Conservation (phyloP, 2,888 invertebrate species). For the Thereva unica region DNA sequence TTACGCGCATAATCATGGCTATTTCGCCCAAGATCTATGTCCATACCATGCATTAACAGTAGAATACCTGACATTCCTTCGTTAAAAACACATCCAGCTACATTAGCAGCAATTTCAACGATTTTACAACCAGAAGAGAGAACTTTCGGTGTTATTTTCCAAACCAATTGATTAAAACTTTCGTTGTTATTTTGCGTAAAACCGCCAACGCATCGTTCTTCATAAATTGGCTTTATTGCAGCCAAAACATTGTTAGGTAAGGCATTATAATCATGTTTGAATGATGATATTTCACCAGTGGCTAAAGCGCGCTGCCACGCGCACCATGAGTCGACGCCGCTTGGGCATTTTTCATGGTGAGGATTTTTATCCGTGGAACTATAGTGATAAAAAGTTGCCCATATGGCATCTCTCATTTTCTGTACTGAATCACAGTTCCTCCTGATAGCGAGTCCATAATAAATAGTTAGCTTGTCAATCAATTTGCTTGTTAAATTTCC, state of each 20-base stretch:
- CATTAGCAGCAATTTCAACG: neutral
- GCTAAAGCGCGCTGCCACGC: neutral
- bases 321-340: slow-evolving; percentile 22
- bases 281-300: neutral
- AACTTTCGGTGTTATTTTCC: neutral
- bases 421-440: slow-evolving; percentile 45
- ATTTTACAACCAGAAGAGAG: neutral
- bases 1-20: neutral
- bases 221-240: slow-evolving; percentile 2
- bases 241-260: neutral
- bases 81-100: neutral
- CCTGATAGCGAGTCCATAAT: slow-evolving; percentile 48
- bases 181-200: slow-evolving; percentile 2
- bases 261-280: neutral
- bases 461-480: slow-evolving; percentile 45
- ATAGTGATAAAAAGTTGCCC: slow-evolving; percentile 48
- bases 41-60: neutral
- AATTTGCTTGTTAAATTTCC: slow-evolving; percentile 41
- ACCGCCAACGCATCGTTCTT: slow-evolving; percentile 1
- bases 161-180: neutral
- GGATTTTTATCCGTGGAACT: slow-evolving; percentile 48
- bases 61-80: neutral
- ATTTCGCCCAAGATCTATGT: neutral
- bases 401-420: slow-evolving; percentile 46
- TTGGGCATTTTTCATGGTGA: slow-evolving; percentile 47